Evolutionary conservation across 2,888 invertebrate species (phyloP).

Genomic region (Drosophila antonietae): DNA sequence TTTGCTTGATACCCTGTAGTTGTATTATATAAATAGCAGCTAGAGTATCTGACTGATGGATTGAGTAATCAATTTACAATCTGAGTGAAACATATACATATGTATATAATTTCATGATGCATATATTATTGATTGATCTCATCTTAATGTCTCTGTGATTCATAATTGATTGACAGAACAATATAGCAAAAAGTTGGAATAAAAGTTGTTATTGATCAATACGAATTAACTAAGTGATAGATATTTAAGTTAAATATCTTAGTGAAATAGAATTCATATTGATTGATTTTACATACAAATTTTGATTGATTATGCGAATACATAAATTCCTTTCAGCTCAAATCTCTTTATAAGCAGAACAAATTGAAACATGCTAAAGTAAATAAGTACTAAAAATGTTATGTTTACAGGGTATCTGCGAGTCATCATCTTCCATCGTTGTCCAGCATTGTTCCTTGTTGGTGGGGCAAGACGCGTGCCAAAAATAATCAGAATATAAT

Average conservation of each 20-base stretch:
- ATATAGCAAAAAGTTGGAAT: not conserved
- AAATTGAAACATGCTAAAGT: not conserved
- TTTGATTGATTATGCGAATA: not conserved
- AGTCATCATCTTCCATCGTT: not conserved
- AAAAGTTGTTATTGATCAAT: not conserved
- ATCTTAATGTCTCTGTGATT: not conserved
- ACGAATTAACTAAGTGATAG: no score
- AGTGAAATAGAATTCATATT: no score
- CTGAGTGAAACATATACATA: not conserved
- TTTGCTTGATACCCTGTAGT: constrained; percentile 6
- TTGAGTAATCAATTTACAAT: not conserved
- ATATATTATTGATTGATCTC: not conserved
- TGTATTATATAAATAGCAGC: not conserved
- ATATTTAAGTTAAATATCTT: no score
- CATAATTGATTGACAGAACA: not conserved
- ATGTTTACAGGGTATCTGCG: constrained; percentile 15
- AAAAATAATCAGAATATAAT: constrained; percentile 74
- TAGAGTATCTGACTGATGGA: not conserved
- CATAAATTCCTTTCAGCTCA: not conserved
- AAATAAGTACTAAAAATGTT: rapidly evolving
- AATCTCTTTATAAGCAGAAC: not conserved
- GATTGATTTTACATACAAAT: not conserved
- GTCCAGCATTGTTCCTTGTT: constrained; percentile 10
- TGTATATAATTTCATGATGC: not conserved
- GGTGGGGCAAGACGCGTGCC: constrained; percentile 58